These are phyloP conservation scores for Ibidorhyncha struthersii DNA, from an alignment of 2,113 vertebrate genomes.

Conservation along the genomic window DNA sequence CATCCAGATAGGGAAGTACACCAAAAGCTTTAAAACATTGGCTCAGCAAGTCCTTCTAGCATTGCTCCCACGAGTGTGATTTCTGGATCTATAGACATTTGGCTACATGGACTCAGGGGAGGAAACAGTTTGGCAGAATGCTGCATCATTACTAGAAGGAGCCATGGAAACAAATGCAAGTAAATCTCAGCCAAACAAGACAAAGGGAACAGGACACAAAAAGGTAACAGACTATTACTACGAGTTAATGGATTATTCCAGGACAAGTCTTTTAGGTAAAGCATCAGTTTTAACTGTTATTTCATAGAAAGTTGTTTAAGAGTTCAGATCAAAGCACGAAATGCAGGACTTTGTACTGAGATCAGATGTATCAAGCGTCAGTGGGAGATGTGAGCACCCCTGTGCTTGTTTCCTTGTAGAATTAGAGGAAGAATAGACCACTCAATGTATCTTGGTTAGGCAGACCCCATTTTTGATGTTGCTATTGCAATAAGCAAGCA, in stretches of 20 bases:
- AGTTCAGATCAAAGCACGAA: neutral
- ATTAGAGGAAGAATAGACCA: neutral
- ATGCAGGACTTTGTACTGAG: neutral
- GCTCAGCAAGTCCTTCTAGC: neutral
- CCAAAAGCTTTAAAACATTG: neutral
- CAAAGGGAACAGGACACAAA: neutral
- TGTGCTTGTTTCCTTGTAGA: neutral
- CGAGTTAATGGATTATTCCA: neutral
- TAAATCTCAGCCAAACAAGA: neutral
- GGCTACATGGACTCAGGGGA: neutral
- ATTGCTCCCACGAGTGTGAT: neutral
- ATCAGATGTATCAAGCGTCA: neutral
- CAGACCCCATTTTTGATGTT: rapidly evolving
- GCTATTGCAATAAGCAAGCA: neutral
- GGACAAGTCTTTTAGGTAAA: neutral
- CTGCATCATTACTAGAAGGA: neutral
- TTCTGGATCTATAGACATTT: neutral
- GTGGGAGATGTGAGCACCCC: neutral
- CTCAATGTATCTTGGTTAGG: neutral
- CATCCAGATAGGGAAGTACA: neutral
- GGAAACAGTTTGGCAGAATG: neutral
- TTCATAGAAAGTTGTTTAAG: neutral
- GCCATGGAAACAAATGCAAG: neutral
- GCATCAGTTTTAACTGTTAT: neutral
- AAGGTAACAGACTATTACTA: neutral